phyloP scores from a whole-genome alignment of 2,113 vertebrate species.

The Irena cyanogastra region DNA sequence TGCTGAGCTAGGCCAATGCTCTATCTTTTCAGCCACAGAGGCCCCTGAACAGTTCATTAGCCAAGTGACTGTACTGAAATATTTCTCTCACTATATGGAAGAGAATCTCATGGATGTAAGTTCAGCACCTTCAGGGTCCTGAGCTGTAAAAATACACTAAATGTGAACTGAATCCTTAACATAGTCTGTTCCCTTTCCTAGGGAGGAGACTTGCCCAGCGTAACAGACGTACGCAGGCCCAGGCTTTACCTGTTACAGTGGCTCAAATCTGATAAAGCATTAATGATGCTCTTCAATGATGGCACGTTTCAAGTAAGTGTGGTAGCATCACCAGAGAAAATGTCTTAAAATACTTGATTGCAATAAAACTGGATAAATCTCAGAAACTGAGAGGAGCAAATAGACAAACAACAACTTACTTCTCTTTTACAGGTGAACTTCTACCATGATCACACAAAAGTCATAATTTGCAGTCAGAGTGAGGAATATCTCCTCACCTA shows the following conservation, averaged over 20 bases:
- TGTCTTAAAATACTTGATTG: background rate
- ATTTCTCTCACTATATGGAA: slow-evolving; percentile 99
- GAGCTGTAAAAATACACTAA: background rate
- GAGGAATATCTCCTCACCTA: slow-evolving; percentile 95
- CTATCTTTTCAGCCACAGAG: slow-evolving; percentile 85
- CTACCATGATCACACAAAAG: slow-evolving; percentile 97
- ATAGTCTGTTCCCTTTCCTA: slow-evolving; percentile 39
- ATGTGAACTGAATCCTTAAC: background rate
- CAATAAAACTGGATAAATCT: background rate
- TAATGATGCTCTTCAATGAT: slow-evolving; percentile 98
- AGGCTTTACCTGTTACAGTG: slow-evolving; percentile 94
- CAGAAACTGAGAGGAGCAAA: background rate
- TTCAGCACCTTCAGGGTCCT: background rate
- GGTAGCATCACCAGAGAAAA: background rate
- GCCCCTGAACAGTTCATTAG: slow-evolving; percentile 92
- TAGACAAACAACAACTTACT: background rate
- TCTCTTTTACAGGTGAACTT: slow-evolving; percentile 87
- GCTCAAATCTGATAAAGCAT: slow-evolving; percentile 95
- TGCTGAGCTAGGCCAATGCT: slow-evolving; percentile 89
- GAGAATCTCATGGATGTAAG: slow-evolving; percentile 99
- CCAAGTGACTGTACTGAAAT: slow-evolving; percentile 96
- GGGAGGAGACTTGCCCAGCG: slow-evolving; percentile 89
- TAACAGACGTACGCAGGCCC: slow-evolving; percentile 83
- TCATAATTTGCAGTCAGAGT: slow-evolving; percentile 90
- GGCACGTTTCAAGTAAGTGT: slow-evolving; percentile 94